These are phyloP conservation scores for Elachura formosa DNA, from an alignment of 2,113 vertebrate species.

Conservation along the genomic window DNA sequence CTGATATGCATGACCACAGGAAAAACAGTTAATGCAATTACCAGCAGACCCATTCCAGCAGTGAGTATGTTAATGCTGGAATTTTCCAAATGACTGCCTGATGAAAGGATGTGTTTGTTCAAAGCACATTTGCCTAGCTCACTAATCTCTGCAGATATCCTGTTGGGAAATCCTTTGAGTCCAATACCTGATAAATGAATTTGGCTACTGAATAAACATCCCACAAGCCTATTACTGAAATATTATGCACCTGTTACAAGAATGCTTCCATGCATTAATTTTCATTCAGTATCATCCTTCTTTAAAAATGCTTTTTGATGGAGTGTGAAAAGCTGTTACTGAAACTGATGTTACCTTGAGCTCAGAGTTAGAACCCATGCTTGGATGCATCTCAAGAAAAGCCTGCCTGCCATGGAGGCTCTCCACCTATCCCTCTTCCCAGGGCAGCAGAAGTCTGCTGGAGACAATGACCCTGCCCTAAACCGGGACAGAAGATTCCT, in stretches of 20 bases:
- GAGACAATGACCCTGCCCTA: not conserved
- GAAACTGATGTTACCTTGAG: not conserved
- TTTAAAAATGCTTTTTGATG: not conserved
- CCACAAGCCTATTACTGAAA: slow-evolving; percentile 48
- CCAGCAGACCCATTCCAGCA: not conserved
- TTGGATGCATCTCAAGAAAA: not conserved
- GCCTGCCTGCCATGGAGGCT: fast-evolving
- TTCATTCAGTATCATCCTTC: fast-evolving
- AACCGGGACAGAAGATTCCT: fast-evolving
- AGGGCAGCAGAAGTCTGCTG: not conserved
- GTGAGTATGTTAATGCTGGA: not conserved
- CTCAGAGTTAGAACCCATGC: fast-evolving
- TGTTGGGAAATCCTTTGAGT: slow-evolving; percentile 71
- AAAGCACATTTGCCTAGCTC: slow-evolving; percentile 55
- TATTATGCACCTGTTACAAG: slow-evolving; percentile 49
- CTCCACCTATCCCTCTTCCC: fast-evolving
- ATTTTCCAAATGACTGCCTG: slow-evolving; percentile 46
- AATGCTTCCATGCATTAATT: not conserved
- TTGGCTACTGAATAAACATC: slow-evolving; percentile 66
- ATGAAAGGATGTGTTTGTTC: slow-evolving; percentile 60
- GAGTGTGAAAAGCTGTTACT: not conserved
- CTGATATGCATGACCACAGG: fast-evolving
- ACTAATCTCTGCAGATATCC: slow-evolving; percentile 65
- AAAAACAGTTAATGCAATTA: slow-evolving; percentile 20
- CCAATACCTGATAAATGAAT: slow-evolving; percentile 71